phyloP scores from a whole-genome alignment of 1,140 invertebrate species.

The Apis laboriosa region DNA sequence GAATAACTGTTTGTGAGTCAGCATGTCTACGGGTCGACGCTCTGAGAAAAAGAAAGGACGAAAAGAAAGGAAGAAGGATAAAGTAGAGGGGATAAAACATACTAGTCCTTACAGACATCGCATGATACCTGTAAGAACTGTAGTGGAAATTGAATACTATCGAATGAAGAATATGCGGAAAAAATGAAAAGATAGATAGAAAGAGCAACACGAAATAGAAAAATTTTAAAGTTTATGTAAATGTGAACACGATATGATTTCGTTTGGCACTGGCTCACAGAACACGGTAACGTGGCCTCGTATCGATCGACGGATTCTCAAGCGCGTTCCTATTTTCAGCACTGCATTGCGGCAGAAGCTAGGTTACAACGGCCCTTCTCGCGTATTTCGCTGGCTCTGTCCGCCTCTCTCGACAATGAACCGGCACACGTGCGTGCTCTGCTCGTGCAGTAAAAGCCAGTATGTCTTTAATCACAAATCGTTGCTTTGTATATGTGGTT shows the following conservation, averaged over 20 bases:
- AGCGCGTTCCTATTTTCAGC: constrained; percentile 69
- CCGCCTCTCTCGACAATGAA: not conserved
- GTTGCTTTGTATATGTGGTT: not conserved
- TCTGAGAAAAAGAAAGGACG: not conserved
- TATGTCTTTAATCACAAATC: too few species aligned
- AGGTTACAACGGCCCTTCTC: constrained; percentile 60
- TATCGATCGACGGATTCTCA: constrained; percentile 66
- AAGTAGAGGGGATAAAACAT: not conserved
- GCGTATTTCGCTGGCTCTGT: not conserved
- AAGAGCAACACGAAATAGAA: not conserved
- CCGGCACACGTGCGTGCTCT: constrained; percentile 6
- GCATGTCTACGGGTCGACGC: not conserved
- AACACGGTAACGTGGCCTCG: constrained; percentile 37
- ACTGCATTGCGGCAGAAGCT: constrained; percentile 68
- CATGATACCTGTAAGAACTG: not conserved
- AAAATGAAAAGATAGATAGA: not conserved
- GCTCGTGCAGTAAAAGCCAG: not conserved
- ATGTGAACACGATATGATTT: constrained; percentile 6
- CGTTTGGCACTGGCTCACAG: constrained; percentile 35
- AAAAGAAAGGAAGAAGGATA: not conserved
- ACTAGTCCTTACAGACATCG: not conserved
- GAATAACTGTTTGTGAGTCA: not conserved
- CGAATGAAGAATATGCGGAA: too few species aligned
- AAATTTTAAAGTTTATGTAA: constrained; percentile 2
- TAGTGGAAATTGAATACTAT: not conserved